Evolutionary conservation across 2,797 vertebrate genomes (phyloP).

Genomic region (Falco biarmicus): DNA sequence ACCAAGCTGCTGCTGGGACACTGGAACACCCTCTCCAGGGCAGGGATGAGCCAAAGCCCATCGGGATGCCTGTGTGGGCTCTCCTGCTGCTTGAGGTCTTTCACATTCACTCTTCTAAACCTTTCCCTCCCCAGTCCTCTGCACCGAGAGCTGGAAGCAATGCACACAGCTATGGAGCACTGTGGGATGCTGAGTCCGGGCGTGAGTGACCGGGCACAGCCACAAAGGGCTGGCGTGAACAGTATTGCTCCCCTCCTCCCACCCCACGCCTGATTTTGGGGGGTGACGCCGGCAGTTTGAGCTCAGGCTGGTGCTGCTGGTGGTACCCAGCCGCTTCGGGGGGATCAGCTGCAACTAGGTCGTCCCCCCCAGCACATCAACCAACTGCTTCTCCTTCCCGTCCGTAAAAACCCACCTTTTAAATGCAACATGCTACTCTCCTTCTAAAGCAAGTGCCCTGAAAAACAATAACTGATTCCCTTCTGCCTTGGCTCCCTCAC

Average conservation of each 20-base stretch:
- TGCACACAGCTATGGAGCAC: fast-evolving
- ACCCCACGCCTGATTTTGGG: neutral
- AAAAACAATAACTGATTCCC: slow-evolving; percentile 28
- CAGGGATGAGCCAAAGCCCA: neutral
- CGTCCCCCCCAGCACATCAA: neutral
- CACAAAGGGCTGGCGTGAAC: neutral
- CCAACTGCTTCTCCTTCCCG: neutral
- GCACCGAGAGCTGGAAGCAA: neutral
- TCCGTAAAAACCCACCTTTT: neutral
- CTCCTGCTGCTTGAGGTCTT: neutral
- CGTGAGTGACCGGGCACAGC: neutral
- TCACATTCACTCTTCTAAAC: neutral
- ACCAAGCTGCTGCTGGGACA: neutral
- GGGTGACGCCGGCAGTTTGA: neutral
- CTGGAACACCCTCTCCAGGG: fast-evolving
- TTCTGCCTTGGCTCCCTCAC: slow-evolving; percentile 46
- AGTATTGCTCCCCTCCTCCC: neutral
- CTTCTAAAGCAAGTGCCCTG: neutral
- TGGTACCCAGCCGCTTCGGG: fast-evolving
- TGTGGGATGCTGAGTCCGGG: neutral
- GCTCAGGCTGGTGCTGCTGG: neutral
- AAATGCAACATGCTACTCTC: neutral
- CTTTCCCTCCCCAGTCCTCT: neutral
- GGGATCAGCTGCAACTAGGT: neutral
- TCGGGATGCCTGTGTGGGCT: neutral